These are phyloP conservation scores for Eurytemora carolleeae DNA, from an alignment of 1,140 invertebrate genomes.

Conservation along the genomic window DNA sequence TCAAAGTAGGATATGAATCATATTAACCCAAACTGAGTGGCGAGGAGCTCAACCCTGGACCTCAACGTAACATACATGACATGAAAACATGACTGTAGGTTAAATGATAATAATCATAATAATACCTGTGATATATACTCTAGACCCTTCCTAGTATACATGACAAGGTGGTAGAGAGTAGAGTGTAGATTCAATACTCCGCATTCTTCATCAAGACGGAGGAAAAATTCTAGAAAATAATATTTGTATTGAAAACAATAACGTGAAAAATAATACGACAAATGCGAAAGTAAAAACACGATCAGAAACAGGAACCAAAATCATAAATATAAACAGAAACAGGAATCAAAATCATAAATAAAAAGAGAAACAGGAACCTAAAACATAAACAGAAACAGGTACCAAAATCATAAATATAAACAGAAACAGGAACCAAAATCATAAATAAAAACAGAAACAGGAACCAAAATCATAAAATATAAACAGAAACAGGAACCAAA, in stretches of 20 bases:
- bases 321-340: slow-evolving; percentile 15
- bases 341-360: neutral
- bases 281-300: neutral
- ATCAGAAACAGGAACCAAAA: slow-evolving; percentile 17
- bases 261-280: neutral
- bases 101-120: too few species aligned
- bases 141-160: slow-evolving; percentile 49
- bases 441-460: neutral
- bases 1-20: too few species aligned
- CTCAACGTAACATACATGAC: too few species aligned
- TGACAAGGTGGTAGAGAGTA: slow-evolving; percentile 47
- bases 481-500: slow-evolving; percentile 16
- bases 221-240: slow-evolving; percentile 50
- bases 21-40: too few species aligned
- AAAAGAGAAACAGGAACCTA: neutral
- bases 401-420: too few species aligned
- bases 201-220: slow-evolving; percentile 45
- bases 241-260: slow-evolving; percentile 15
- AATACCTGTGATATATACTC: slow-evolving; percentile 22
- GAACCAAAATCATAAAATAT: neutral
- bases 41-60: too few species aligned
- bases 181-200: slow-evolving; percentile 52
- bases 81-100: too few species aligned
- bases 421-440: neutral
- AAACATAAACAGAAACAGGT: neutral